Evolutionary conservation across 2,888 invertebrate species (phyloP), one percentile per base, ranked within the genome.

Genomic region (Axea sp.): DNA sequence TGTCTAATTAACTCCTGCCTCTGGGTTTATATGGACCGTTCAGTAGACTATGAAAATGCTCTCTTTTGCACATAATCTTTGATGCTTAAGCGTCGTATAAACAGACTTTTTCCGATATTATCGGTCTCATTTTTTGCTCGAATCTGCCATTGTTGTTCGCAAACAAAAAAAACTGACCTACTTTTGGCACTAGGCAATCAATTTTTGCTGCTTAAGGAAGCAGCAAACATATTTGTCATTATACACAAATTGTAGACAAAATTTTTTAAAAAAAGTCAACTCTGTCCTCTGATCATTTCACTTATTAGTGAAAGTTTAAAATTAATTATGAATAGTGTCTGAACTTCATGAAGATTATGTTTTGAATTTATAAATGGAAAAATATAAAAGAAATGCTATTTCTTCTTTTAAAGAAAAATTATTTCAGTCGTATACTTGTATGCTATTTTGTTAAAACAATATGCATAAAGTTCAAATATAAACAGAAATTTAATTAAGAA

Each of bases 11-110:
- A 31, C 5, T 19, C 55, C 4, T 30, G 30, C 39, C 15, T 15
- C 4, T n/a, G 19, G 41, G 19, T 11, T 30, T 5, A 24, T 12
- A 14, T n/a, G 12, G 26, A 15, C 11, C 9, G 37, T 33, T 39
- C 5, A 4, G 7, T n/a, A n/a, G n/a, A n/a, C n/a, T n/a, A n/a
- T 28, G 47, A 49, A 53, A 35, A 33, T 35, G 3, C 7, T 22
- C 35, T 6, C 45, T 43, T n/a, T n/a, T n/a, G n/a, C n/a, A n/a
- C 19, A 26, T 37, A 60, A 47, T 60, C 35, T 60, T 47, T 60
- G 28, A 47, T 60, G 37, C 47, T 60, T 60, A n/a, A 60, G 37
- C 33, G 26, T 37, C 60, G 37, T 47, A n/a, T n/a, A n/a, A 60
- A 30, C 45, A 19, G 35, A 59, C 35, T 59, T 47, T 59, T 60